phyloP scores from a whole-genome alignment of 2,888 invertebrate species.

The Acanthosepion lycidas region DNA sequence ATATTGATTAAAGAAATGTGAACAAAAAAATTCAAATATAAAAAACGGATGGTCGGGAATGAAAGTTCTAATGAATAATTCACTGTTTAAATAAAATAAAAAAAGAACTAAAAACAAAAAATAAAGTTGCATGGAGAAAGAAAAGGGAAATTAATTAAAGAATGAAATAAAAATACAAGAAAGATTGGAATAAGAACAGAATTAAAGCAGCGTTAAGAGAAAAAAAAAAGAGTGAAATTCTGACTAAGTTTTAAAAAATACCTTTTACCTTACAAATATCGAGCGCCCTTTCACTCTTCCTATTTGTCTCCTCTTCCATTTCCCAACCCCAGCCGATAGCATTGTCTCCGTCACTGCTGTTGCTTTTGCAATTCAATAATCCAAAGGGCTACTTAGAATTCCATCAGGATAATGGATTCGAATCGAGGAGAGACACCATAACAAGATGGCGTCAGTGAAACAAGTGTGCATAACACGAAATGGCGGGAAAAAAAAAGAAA shows the following conservation, averaged over 20 bases:
- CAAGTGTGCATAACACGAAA: not conserved
- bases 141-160: no score
- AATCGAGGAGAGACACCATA: not conserved
- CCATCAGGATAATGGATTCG: conserved; percentile 33
- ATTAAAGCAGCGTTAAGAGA: no score
- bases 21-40: no score
- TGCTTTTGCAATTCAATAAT: not conserved
- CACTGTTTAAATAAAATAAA: no score
- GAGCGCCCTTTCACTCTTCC: not conserved
- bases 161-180: no score
- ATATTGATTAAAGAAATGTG: no score
- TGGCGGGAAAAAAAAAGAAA: not conserved
- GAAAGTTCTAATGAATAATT: no score
- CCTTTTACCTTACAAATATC: not conserved
- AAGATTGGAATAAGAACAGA: no score
- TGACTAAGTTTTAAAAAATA: not conserved
- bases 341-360: not conserved
- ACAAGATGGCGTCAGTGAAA: conserved; percentile 11
- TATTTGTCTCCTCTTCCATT: not conserved
- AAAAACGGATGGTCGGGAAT: no score
- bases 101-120: no score
- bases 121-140: no score
- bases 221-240: not conserved
- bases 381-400: not conserved
- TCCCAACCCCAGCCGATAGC: not conserved